Evolutionary conservation across 2,113 vertebrate species (phyloP), one percentile per base, ranked within the genome.

Genomic region (Odocoileus hemionus): DNA sequence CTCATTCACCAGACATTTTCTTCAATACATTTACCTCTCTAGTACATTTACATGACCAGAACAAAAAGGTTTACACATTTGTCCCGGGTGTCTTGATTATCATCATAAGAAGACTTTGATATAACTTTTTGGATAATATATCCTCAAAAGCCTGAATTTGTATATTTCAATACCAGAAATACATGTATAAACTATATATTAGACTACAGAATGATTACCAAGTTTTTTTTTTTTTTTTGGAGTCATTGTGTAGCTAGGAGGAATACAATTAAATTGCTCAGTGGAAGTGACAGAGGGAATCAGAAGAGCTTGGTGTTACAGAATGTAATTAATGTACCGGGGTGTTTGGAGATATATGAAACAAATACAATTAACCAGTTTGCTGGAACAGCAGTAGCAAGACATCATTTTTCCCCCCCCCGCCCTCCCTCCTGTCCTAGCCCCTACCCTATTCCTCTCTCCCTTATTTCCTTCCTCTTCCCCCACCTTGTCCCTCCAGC

Each of bases 341-440:
- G 95, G 97, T 98, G 98, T 98, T 98, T 98, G 97, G 98, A 99
- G 98, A 97, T 98, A 93, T 85, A 98, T 88, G 98, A 98, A 99
- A 98, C 98, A 99, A 99, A 99, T 98, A 98, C 98, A 99, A 98
- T 99, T 99, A 99, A 98, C 98, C 94, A 97, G 98, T 98, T 98
- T 98, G 97, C 95, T 98, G 95, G 96, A 98, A 98, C 64, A 57
- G 98, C 96, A 95, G 91, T 86, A 98, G 97, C 88, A 96, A 85
- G 96, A 95, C 90, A 64, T 98, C 95, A 98, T 98, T 97, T 98
- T 96, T 98, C 87, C 67, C 97, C 97, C 98, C 96, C 91, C 93
- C 0, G 76, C 33, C 90, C 74, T 28, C 52, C 15, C 39, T 58
- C 4, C 54, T 6, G 28, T 3, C 12, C 12, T 57, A 26, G 12